A percentile compares a stretch with the other conserved stretches of the same genome.
Conservation (phyloP, 1,140 invertebrate species). For the Hestina assimilis region DNA sequence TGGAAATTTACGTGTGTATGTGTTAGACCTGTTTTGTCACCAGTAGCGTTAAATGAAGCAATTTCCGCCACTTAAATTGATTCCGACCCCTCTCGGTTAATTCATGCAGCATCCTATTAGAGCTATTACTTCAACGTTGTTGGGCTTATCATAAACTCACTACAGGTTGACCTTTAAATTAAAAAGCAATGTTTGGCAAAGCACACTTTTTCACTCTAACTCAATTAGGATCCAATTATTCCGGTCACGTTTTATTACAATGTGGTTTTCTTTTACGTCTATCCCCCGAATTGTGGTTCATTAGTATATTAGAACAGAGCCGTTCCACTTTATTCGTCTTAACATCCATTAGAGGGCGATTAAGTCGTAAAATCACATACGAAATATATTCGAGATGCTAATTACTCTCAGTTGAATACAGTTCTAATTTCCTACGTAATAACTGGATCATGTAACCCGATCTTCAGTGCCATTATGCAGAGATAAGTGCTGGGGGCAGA, state of each 20-base stretch:
- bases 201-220: constrained; percentile 1
- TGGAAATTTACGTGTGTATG: constrained; percentile 5
- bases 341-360: constrained; percentile 7
- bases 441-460: constrained; percentile 32
- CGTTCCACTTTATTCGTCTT: constrained; percentile 1
- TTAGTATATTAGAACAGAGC: constrained; percentile 6
- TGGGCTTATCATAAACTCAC: constrained; percentile 22
- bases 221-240: constrained; percentile 15
- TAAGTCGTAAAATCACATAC: constrained; percentile 1
- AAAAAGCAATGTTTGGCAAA: constrained; percentile 7
- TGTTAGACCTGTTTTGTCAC: constrained; percentile 42
- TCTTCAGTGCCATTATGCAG: constrained; percentile 31
- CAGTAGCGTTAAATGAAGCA: constrained; percentile 53
- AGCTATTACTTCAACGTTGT: constrained; percentile 30
- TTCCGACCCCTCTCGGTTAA: constrained; percentile 29
- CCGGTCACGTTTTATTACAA: constrained; percentile 2
- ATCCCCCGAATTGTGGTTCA: constrained; percentile 1
- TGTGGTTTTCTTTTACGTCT: neutral
- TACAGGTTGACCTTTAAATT: constrained; percentile 10
- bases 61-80: constrained; percentile 56
- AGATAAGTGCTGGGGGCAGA: constrained; percentile 46
- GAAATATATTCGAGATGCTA: constrained; percentile 19
- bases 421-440: constrained; percentile 27
- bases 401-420: constrained; percentile 27
- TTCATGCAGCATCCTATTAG: constrained; percentile 36